Conservation (phyloP, 2,888 invertebrate species). For the Byasa hedistus region DNA sequence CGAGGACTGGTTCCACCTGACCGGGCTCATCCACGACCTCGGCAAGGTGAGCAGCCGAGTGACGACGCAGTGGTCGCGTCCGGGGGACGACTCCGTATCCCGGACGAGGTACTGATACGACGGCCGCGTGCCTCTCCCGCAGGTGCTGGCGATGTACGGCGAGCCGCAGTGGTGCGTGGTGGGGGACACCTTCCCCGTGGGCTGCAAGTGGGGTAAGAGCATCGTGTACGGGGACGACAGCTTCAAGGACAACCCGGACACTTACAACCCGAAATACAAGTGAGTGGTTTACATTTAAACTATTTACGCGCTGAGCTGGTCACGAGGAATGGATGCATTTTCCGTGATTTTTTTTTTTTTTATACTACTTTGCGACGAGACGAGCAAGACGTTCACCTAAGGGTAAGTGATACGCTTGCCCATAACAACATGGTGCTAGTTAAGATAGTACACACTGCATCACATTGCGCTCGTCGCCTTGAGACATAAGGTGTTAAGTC, state of each 20-base stretch:
- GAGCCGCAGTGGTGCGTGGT: conserved; percentile 98
- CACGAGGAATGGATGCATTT: background rate
- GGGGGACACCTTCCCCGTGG: conserved; percentile 97
- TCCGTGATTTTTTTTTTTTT: too few species aligned
- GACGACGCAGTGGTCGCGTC: background rate
- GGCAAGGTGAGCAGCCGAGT: conserved; percentile 85
- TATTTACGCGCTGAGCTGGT: background rate
- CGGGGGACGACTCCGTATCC: background rate
- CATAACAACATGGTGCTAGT: too few species aligned
- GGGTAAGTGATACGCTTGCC: too few species aligned
- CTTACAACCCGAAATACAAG: conserved; percentile 86
- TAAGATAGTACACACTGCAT: too few species aligned
- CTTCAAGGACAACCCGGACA: conserved; percentile 89
- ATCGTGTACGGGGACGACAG: conserved; percentile 90
- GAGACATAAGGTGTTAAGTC: too few species aligned
- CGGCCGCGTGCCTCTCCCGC: conserved; percentile 1
- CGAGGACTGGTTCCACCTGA: conserved; percentile 96
- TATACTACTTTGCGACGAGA: too few species aligned
- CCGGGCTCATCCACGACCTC: conserved; percentile 96
- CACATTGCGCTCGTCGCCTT: too few species aligned
- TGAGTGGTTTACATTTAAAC: conserved; percentile 46
- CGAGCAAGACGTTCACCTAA: too few species aligned
- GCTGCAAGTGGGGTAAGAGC: conserved; percentile 88
- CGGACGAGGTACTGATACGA: background rate
- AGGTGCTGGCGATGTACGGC: conserved; percentile 90